Conservation (phyloP, 2,113 vertebrate species). For the Sapajus apella region DNA sequence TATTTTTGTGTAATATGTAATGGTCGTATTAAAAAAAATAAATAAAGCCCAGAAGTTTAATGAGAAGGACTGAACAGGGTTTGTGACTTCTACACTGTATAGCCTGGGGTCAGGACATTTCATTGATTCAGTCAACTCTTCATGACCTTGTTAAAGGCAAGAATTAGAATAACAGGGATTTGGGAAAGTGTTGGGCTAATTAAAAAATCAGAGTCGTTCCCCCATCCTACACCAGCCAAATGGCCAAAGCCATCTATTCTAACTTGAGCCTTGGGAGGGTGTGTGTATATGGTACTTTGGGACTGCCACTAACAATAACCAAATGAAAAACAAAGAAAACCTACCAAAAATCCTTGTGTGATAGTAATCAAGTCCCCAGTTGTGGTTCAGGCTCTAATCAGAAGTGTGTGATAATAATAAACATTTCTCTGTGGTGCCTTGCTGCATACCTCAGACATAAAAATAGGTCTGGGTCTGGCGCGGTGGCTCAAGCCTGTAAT, state of each 20-base stretch:
- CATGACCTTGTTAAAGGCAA: slow-evolving; percentile 45
- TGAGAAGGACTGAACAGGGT: slow-evolving; percentile 79
- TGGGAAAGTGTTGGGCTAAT: slow-evolving; percentile 16
- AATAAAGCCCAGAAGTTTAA: slow-evolving; percentile 81
- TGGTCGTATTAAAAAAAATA: slow-evolving; percentile 77
- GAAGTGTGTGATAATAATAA: not conserved
- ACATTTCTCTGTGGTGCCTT: not conserved
- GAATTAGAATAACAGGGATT: slow-evolving; percentile 42
- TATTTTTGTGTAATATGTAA: slow-evolving; percentile 84
- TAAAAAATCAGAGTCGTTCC: not conserved
- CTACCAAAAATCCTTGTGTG: slow-evolving; percentile 28
- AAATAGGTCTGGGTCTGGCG: not conserved
- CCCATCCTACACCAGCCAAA: not conserved
- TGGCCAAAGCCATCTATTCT: not conserved
- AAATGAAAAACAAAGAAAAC: slow-evolving; percentile 13
- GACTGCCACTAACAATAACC: not conserved
- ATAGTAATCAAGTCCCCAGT: not conserved
- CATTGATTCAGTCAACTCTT: slow-evolving; percentile 51
- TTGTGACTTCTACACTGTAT: slow-evolving; percentile 74
- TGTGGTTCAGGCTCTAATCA: not conserved
- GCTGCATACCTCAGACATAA: slow-evolving; percentile 12
- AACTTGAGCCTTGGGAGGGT: not conserved
- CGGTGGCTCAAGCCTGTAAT: too few relatives aligned
- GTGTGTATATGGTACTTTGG: not conserved
- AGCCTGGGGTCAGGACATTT: slow-evolving; percentile 53